Conservation (phyloP, 1,140 invertebrate genomes). For the Euwallacea similis region DNA sequence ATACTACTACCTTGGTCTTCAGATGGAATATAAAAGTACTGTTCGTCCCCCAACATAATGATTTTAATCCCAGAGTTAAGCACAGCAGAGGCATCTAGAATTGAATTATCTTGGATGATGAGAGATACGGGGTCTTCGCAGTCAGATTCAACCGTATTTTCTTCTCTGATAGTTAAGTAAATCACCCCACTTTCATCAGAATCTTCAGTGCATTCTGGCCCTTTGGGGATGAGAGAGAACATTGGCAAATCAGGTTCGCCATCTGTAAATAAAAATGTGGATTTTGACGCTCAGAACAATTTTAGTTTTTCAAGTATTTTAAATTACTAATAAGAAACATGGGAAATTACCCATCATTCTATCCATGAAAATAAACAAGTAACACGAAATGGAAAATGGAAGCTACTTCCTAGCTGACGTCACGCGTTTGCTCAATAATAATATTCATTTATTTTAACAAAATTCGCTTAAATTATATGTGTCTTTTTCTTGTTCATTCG, state of each 20-base stretch:
- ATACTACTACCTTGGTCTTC: conserved; percentile 18
- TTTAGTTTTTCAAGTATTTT: conserved; percentile 19
- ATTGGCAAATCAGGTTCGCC: conserved; percentile 11
- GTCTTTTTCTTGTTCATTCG: too few relatives aligned
- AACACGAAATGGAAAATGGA: background rate
- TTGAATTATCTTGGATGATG: conserved; percentile 7
- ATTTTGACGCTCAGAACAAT: background rate
- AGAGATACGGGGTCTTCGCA: conserved; percentile 18
- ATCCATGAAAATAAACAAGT: background rate
- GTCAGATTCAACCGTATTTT: conserved; percentile 9
- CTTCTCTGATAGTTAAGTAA: conserved; percentile 37
- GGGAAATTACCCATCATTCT: conserved; percentile 46
- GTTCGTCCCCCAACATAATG: conserved; percentile 39
- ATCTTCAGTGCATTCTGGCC: conserved; percentile 3
- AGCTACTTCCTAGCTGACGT: background rate
- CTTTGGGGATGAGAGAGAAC: conserved; percentile 14
- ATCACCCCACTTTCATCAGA: conserved; percentile 32
- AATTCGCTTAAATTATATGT: too few relatives aligned
- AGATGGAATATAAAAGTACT: conserved; percentile 35
- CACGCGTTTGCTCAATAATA: too few relatives aligned
- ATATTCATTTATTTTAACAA: too few relatives aligned
- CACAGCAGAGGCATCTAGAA: conserved; percentile 12
- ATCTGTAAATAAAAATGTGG: conserved; percentile 14
- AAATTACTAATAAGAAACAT: conserved; percentile 29
- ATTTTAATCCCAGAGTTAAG: conserved; percentile 37